Evolutionary conservation across 2,113 vertebrate species (phyloP).

Genomic region (Pollimyrus isidori): DNA sequence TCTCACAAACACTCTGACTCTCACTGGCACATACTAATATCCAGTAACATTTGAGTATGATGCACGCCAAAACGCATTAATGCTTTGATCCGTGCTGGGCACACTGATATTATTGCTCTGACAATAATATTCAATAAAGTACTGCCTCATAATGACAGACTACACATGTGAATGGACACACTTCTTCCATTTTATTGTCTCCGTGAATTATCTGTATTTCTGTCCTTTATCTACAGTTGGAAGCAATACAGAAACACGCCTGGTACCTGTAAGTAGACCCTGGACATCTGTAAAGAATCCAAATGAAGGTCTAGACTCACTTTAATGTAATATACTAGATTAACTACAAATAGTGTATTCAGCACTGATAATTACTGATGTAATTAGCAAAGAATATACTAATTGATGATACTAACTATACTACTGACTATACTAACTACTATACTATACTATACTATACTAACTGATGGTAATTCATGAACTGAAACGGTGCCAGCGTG

Average conservation of each 20-base stretch:
- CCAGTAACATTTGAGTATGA: neutral
- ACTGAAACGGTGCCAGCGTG: neutral
- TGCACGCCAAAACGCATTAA: neutral
- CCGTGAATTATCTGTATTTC: slow-evolving; percentile 13
- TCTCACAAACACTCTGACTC: neutral
- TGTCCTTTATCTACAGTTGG: slow-evolving; percentile 59
- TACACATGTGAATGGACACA: neutral
- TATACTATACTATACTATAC: too few relatives aligned
- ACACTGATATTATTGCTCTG: neutral
- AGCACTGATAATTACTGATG: neutral
- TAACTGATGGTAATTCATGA: neutral
- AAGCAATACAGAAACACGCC: slow-evolving; percentile 82
- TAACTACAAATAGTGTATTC: neutral
- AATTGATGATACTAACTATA: too few relatives aligned
- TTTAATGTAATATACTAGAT: neutral
- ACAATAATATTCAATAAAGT: neutral
- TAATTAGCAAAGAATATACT: neutral
- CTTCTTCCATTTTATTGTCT: neutral
- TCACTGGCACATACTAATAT: neutral
- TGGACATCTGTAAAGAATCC: neutral
- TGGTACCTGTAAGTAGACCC: slow-evolving; percentile 81
- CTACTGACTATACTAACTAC: too few relatives aligned
- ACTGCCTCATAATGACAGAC: neutral
- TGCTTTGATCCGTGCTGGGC: neutral
- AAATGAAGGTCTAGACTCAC: neutral